Evolutionary conservation across 2,113 vertebrate genomes (phyloP), one percentile per base, ranked within the genome.

Genomic region (Gobius niger): DNA sequence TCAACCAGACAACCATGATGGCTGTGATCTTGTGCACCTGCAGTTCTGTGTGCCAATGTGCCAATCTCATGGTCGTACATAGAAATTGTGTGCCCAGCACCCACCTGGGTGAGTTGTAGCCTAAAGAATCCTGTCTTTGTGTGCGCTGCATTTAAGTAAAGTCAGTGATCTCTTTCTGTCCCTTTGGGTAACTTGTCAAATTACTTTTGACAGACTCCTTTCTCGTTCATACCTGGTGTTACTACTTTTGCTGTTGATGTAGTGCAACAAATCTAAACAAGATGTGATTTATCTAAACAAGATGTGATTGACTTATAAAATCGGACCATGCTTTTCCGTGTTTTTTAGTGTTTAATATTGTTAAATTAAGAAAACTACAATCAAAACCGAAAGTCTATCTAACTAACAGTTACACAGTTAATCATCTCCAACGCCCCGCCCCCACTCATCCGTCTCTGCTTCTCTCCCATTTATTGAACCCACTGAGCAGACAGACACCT

Each of bases 121-220:
- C 72, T 53, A 68, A 83, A 88, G 77, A 92, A 88, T 80, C 81
- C 81, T n/a, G 44, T 72, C 85, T 88, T 89, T 91, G 89, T 92
- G 73, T 53, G 46, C 57, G 65, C 67, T 63, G 42, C 65, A 60
- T 70, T 84, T 80, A 75, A 82, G 82, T 81, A 75, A 68, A 80
- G 64, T 91, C 86, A 85, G 89, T 87, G 73, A 85, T 71, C 82
- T 83, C 9, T 77, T 42, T 69, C 70, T 46, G 42, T 59, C 70
- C 57, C 56, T 13, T 3, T 65, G 62, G 11, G 47, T 16, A 47
- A 53, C 24, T 77, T 77, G 73, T 72, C 7, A 54, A 67, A 63
- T 68, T 63, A 65, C 65, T 68, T 19, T 66, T 76, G 64, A 74
- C 70, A 73, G 1, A 57, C 49, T 50, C 51, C 51, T 71, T 73